Evolutionary conservation across 2,113 vertebrate genomes (phyloP).

Genomic region (Onychorhynchus coronatus): DNA sequence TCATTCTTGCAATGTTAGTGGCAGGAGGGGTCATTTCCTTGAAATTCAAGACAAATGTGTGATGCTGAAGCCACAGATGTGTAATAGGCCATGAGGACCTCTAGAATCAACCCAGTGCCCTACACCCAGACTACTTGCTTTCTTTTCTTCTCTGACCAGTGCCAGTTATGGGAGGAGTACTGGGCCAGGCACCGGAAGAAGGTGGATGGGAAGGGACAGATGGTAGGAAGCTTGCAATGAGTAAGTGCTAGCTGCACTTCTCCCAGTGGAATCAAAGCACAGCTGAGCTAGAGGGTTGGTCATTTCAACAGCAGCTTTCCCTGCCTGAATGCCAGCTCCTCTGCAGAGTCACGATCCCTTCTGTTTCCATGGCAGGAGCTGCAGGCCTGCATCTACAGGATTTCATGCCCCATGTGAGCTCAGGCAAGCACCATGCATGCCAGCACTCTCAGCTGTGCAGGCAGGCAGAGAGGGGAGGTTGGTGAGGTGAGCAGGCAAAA

Average conservation of each 20-base stretch:
- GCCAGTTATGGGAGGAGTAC: neutral
- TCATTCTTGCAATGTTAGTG: neutral
- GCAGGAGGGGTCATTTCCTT: neutral
- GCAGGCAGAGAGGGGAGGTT: accelerated
- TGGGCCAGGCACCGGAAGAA: neutral
- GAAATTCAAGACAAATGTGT: neutral
- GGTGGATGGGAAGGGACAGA: neutral
- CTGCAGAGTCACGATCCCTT: neutral
- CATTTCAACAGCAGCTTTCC: neutral
- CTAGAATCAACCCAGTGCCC: accelerated
- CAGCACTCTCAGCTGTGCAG: accelerated
- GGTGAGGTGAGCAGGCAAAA: neutral
- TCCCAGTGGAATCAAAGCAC: neutral
- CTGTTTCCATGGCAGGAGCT: neutral
- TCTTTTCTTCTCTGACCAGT: neutral
- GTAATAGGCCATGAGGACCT: neutral
- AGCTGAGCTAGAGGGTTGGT: neutral
- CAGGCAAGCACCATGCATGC: accelerated
- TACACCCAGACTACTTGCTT: neutral
- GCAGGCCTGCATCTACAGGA: neutral
- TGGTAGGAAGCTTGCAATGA: neutral
- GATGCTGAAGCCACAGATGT: neutral
- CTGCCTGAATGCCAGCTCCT: neutral
- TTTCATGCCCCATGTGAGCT: accelerated
- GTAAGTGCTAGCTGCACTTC: neutral